phyloP scores from a whole-genome alignment of 2,797 vertebrate species.

The Florisuga fusca region DNA sequence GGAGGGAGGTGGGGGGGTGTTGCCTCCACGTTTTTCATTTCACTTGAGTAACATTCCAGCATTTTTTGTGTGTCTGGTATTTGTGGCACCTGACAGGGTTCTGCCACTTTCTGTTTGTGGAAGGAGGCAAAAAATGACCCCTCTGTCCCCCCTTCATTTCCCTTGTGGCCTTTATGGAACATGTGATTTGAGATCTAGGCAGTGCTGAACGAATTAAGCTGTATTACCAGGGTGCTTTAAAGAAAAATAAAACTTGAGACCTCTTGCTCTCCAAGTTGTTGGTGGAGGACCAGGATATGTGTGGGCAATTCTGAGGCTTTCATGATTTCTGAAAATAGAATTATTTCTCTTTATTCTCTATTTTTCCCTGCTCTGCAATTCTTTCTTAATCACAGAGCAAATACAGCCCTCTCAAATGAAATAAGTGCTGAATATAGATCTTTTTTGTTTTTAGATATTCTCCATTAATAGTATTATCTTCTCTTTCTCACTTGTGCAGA shows the following conservation, averaged over 20 bases:
- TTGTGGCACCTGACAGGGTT: background rate
- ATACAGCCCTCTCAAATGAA: background rate
- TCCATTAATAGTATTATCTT: background rate
- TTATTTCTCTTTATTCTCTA: background rate
- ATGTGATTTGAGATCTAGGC: background rate
- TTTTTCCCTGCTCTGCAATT: background rate
- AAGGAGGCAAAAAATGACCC: background rate
- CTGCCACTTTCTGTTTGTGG: conserved; percentile 17
- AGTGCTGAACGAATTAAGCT: background rate
- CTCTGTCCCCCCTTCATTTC: background rate
- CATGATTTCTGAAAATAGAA: background rate
- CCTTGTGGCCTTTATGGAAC: background rate
- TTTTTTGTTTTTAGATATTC: background rate
- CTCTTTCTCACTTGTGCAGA: background rate
- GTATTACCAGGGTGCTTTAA: background rate
- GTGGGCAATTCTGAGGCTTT: background rate
- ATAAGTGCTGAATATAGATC: background rate
- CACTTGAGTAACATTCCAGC: background rate
- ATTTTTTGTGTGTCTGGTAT: background rate
- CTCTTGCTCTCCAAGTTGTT: background rate
- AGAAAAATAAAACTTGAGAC: conserved; percentile 21
- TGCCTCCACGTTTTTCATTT: background rate
- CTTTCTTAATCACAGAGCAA: background rate
- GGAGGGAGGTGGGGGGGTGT: no score
- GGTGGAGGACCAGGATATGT: background rate